Conservation (phyloP, 1,140 invertebrate species). For the Bombyx mandarina region DNA sequence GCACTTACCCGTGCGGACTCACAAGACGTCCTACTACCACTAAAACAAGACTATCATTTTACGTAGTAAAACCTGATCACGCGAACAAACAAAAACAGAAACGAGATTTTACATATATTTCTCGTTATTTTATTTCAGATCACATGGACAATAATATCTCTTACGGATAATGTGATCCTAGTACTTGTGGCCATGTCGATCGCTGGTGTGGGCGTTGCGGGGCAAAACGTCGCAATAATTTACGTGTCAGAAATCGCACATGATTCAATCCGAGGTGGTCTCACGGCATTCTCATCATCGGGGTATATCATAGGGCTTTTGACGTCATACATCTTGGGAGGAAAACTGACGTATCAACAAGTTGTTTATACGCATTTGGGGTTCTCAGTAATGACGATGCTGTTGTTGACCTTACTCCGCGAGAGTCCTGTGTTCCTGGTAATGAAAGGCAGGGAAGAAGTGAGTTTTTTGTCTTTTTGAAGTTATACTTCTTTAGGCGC, state of each 20-base stretch:
- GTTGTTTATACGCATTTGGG: conserved; percentile 37
- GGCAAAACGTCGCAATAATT: conserved; percentile 40
- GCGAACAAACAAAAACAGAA: no score
- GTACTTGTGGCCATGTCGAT: conserved; percentile 30
- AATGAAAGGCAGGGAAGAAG: conserved; percentile 40
- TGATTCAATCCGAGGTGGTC: conserved; percentile 44
- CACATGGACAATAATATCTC: conserved; percentile 37
- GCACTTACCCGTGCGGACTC: no score
- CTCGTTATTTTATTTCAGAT: conserved; percentile 28
- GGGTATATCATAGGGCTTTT: conserved; percentile 43
- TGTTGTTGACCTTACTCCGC: conserved; percentile 32
- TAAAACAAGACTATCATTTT: no score
- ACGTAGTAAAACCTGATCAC: no score
- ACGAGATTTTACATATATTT: no score
- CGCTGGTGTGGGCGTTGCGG: conserved; percentile 39
- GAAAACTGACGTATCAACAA: conserved; percentile 36
- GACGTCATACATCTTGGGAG: conserved; percentile 41
- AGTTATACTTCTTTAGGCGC: background rate
- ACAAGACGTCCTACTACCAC: no score
- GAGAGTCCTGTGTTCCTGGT: conserved; percentile 54
- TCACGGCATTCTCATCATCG: conserved; percentile 39
- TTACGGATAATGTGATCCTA: conserved; percentile 29
- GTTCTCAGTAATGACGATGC: conserved; percentile 24
- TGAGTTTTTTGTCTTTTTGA: conserved; percentile 9
- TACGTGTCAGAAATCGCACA: conserved; percentile 53